Percentiles rank a stretch among this genome's conserved stretches.
Evolutionary conservation across 2,113 vertebrate genomes (phyloP).

Genomic region (Salminus brasiliensis): DNA sequence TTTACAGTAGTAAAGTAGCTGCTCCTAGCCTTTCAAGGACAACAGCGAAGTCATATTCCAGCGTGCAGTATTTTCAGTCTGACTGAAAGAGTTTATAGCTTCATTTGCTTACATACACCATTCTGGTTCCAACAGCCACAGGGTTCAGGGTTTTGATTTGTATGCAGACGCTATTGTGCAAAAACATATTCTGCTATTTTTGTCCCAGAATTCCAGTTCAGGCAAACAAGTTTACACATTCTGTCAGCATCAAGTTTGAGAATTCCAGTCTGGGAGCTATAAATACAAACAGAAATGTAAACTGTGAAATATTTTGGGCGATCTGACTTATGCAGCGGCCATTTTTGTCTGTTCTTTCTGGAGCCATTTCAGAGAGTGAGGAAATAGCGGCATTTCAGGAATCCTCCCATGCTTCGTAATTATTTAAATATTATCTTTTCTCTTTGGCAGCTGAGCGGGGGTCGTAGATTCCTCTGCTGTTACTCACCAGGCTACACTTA

Average conservation of each 20-base stretch:
- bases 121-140: neutral
- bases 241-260: constrained; percentile 7
- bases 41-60: too few species aligned
- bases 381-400: neutral
- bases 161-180: neutral
- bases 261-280: neutral
- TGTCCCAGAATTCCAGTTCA: neutral
- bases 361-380: constrained; percentile 23
- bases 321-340: neutral
- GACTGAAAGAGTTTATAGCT: neutral
- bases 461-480: constrained; percentile 34
- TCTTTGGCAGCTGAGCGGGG: neutral
- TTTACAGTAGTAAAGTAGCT: too few species aligned
- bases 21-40: too few species aligned
- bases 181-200: neutral
- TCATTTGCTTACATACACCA: neutral
- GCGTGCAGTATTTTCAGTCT: neutral
- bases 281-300: constrained; percentile 11
- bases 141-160: neutral
- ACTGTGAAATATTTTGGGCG: neutral
- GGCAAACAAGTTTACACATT: neutral
- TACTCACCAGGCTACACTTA: constrained; percentile 24
- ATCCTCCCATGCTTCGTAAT: constrained; percentile 27
- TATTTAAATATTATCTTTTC: constrained; percentile 37
- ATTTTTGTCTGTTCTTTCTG: constrained; percentile 31